These are phyloP conservation scores for Aeoliscus strigatus DNA, from an alignment of 2,797 vertebrate genomes.

Conservation along the genomic window DNA sequence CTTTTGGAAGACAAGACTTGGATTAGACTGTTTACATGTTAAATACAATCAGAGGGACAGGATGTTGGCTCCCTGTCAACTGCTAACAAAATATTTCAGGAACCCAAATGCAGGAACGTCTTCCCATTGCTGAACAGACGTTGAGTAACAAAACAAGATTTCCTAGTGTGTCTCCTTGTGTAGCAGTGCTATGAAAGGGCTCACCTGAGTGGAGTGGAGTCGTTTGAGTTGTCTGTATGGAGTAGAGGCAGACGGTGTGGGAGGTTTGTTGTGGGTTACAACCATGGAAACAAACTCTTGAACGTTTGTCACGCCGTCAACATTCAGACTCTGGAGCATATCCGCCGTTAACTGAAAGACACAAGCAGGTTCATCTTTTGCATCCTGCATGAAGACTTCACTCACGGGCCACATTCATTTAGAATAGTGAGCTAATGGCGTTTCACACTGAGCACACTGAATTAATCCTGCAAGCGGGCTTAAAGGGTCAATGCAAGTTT, in stretches of 20 bases:
- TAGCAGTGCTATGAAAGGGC: no score
- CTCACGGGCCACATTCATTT: neutral
- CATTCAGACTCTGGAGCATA: slow-evolving; percentile 71
- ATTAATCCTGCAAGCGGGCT: neutral
- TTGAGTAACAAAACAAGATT: no score
- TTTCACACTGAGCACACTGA: neutral
- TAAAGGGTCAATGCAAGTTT: no score
- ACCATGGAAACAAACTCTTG: slow-evolving; percentile 85
- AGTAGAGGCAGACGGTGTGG: slow-evolving; percentile 85
- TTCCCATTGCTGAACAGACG: no score
- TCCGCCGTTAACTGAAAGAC: slow-evolving; percentile 78
- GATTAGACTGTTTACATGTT: no score
- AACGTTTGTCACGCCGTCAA: slow-evolving; percentile 79
- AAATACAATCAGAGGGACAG: no score
- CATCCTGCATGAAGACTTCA: neutral
- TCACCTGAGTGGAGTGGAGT: slow-evolving; percentile 90
- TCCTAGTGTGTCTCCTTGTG: no score
- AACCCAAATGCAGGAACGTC: no score
- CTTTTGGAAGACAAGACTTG: slow-evolving; percentile 53
- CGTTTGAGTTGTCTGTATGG: slow-evolving; percentile 92
- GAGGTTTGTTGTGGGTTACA: slow-evolving; percentile 76
- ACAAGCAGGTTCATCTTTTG: neutral
- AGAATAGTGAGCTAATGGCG: neutral
- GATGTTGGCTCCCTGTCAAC: no score
- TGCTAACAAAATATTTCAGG: no score